Evolutionary conservation across 2,888 invertebrate species (phyloP), one percentile per base, ranked within the genome.

Genomic region (Venusia cambrica): DNA sequence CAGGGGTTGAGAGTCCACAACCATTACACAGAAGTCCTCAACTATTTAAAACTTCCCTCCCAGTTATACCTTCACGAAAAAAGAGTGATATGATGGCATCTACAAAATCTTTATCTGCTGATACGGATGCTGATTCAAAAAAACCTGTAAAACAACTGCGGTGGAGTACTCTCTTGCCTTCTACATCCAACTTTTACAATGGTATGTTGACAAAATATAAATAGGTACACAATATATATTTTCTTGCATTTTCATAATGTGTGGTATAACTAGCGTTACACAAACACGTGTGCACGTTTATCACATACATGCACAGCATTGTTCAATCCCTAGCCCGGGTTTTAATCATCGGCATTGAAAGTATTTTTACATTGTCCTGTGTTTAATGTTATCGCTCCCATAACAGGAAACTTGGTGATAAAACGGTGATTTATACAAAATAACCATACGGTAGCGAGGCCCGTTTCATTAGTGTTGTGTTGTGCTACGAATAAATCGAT

Each of bases 371-470:
- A 61, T 46, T 58, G 54, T 57, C 45, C 49, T 51, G 39, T 54
- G 53, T 62, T 51, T 49, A 39, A 43, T 62, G 49, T 57, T 74
- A 71, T 70, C 72, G 59, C 56, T 51, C 48, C 54, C 53, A 55
- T 48, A 73, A 77, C 84, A 80, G 85, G 85, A 85, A 83, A 81
- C 70, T 64, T 65, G 72, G 21, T 28, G 80, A 83, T 84, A 83
- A 75, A 70, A 72, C 60, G 60, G 54, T 70, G 69, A 75, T 75
- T 81, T 58, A 64, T 65, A 45, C 64, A 50, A 66, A 63, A 66
- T 61, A 57, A 57, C 28, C 64, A 68, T 57, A 63, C 52, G 51
- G 54, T 66, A 51, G 59, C 60, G 62, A 48, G 43, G 53, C n/a
- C n/a, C n/a, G n/a, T n/a, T 58, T 55, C 51, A 58, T 54, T 31